phyloP scores from a whole-genome alignment of 2,113 vertebrate genomes.

The Pycnonotus jocosus region DNA sequence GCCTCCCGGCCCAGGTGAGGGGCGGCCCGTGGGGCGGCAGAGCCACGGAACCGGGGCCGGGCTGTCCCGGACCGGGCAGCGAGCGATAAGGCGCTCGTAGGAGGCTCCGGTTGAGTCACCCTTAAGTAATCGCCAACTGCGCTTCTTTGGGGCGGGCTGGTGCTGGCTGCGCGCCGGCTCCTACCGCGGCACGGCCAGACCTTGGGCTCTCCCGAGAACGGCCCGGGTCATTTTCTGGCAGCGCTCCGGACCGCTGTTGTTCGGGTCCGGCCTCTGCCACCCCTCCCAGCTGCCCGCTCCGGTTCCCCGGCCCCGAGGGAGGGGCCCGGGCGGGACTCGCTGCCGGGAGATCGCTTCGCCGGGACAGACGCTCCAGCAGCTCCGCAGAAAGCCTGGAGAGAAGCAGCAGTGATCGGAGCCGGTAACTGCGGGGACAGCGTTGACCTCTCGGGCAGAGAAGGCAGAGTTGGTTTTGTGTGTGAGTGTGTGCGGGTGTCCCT shows the following conservation, averaged over 20 bases:
- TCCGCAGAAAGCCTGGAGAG: conserved; percentile 59
- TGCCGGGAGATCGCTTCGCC: background rate
- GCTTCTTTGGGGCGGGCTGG: background rate
- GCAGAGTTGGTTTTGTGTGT: background rate
- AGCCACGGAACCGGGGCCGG: background rate
- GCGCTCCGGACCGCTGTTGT: background rate
- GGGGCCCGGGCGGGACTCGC: conserved; percentile 34
- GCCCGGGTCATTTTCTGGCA: background rate
- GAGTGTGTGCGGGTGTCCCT: conserved; percentile 45
- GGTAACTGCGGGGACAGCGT: conserved; percentile 71
- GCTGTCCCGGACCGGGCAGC: background rate
- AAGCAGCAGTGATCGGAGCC: conserved; percentile 11
- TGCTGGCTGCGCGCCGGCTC: background rate
- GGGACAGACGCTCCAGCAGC: background rate
- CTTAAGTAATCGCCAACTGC: background rate
- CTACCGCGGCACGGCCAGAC: background rate
- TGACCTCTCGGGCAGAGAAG: conserved; percentile 65
- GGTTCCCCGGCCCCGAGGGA: background rate
- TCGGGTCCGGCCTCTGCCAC: background rate
- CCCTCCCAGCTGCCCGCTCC: background rate
- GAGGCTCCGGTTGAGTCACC: background rate
- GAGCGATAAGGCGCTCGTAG: background rate
- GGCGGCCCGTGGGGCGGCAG: background rate
- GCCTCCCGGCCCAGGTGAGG: background rate
- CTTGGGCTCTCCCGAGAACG: background rate